Evolutionary conservation across 1,140 invertebrate species (phyloP), one percentile per base, ranked within the genome.

Genomic region (Lepidurus apus): DNA sequence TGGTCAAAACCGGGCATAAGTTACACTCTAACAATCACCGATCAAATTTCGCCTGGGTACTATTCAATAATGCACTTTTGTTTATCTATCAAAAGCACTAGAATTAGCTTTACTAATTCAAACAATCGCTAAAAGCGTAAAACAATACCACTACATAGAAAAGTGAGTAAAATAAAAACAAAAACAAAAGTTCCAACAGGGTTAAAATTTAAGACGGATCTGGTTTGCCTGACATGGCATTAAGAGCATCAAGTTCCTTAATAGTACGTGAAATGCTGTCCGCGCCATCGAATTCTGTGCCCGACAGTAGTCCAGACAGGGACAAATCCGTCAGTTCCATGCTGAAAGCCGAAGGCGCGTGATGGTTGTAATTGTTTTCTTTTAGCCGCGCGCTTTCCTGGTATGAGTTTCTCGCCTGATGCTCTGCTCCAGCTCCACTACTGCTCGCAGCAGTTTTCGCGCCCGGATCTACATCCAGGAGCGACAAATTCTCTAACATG

Each of bases 301-400:
- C 45, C 11, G 78, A 74, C 74, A 79, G 45, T 13, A 79, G 43
- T 21, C 78, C 78, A 7, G 78, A 79, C 6, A 79, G 53, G 21
- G 78, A 75, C 42, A 79, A 44, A 43, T 75, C 78, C 26, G 78
- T 74, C 42, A 79, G 34, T 17, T 79, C 78, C 17, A 44, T 79
- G 24, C 65, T 74, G 74, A 44, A 74, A 21, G 75, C 44, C 17
- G 74, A 74, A n/a, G 74, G 44, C 24, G 42, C 43, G 11, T 24
- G 73, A 11, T 79, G 44, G 34, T 45, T 75, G 43, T 43, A 77
- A n/a, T 77, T 34, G 43, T 11, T 77, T 21, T 77, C 24, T 43
- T 34, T 44, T 1, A n/a, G 75, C 8, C 75, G 43, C 10, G 7
- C 24, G 43, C 42, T 24, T 43, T 74, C 43, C 44, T 79, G 75